Evolutionary conservation across 2,113 vertebrate genomes (phyloP).

Genomic region (Petromus typicus): DNA sequence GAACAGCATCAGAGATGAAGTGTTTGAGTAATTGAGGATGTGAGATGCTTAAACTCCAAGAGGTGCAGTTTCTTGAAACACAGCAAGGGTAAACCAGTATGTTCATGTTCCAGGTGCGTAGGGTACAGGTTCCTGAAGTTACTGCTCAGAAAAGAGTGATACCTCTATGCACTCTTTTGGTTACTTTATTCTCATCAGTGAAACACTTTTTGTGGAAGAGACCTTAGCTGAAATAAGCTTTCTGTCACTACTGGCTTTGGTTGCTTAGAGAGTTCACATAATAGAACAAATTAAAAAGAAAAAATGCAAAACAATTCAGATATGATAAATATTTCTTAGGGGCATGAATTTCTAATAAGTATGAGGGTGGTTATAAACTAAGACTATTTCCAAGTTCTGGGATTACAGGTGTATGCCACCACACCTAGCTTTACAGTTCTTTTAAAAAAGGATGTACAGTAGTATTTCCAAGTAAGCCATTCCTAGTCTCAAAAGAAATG

Average conservation of each 20-base stretch:
- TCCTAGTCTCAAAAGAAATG: constrained; percentile 86
- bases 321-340: neutral
- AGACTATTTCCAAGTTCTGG: neutral
- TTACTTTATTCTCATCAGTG: neutral
- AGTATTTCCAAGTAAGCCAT: constrained; percentile 88
- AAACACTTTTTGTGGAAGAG: neutral
- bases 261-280: neutral
- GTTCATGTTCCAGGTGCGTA: neutral
- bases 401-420: neutral
- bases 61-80: neutral
- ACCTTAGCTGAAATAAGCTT: neutral
- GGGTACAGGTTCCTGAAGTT: neutral
- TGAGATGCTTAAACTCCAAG: neutral
- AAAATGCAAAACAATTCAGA: neutral
- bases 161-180: neutral
- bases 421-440: constrained; percentile 79
- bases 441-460: constrained; percentile 89
- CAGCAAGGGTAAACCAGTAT: neutral
- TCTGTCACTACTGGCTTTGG: neutral
- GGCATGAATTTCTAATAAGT: neutral
- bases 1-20: neutral
- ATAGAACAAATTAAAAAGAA: neutral
- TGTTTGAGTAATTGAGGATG: neutral
- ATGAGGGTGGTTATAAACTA: neutral
- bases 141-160: neutral